Evolutionary conservation across 2,797 vertebrate species (phyloP), one percentile per base, ranked within the genome.

Genomic region (Coregonus ussuriensis): DNA sequence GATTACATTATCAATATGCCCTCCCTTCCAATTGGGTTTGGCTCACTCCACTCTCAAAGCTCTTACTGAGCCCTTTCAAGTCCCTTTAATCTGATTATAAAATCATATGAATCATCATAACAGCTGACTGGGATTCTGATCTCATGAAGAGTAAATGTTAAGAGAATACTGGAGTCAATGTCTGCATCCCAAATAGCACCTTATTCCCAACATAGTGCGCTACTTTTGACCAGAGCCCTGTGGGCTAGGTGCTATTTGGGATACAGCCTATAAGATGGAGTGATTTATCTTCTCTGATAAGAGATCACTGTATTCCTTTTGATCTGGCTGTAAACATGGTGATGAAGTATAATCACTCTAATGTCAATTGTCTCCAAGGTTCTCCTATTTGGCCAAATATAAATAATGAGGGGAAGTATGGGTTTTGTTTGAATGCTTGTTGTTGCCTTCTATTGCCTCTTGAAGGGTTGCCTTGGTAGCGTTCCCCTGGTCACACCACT

Each of bases 401-500:
- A 72, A 15, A 72, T 47, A 21, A 9, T 37, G 0, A 4, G 21
- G 1, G 16, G 16, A 35, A 70, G 1, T 11, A 37, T n/a, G 63
- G 25, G 25, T 47, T 47, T 25, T 62, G 59, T 62, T 62, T 2
- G 3, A 21, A 56, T 56, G 16, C 31, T 33, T 33, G 31, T 33
- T 11, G 9, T 47, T 47, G 7, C 41, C 41, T 47, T 47, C 41
- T 47, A 11, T 47, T 47, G 7, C 41, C 41, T 47, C 0, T 31
- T 56, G 21, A 72, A 69, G 7, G 78, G 71, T 78, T 74, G 54
- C 80, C 80, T 79, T 41, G 82, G 82, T 77, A 76, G 77, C 62
- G 21, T 29, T 74, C 59, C n/a, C n/a, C 86, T 80, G 84, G 84
- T 87, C 84, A 84, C 73, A 72, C 71, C 74, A 81, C 78, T 86